Evolutionary conservation across 2,113 vertebrate genomes (phyloP).

Genomic region (Butorides virescens): DNA sequence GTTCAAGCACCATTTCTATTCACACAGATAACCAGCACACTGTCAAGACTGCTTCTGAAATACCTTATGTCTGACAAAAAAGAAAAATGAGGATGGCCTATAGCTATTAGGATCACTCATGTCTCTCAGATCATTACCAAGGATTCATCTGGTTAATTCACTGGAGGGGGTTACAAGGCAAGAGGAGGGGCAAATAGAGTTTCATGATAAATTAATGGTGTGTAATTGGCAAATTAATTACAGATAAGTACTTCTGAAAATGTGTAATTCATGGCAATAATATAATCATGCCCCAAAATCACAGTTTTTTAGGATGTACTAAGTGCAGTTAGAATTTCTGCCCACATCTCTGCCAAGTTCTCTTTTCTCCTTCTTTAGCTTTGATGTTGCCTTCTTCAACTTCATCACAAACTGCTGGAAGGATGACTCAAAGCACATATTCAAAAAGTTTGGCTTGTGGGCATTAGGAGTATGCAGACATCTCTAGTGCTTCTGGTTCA

Average conservation of each 20-base stretch:
- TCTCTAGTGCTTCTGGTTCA: not conserved
- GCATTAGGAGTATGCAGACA: not conserved
- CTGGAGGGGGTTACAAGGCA: not conserved
- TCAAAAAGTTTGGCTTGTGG: not conserved
- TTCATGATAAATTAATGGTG: not conserved
- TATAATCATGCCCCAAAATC: not conserved
- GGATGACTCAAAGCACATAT: not conserved
- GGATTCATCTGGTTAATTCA: not conserved
- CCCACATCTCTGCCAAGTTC: not conserved
- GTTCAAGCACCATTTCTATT: not conserved
- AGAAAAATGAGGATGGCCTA: not conserved
- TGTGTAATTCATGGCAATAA: not conserved
- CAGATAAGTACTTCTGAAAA: slow-evolving; percentile 2
- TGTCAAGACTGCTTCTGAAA: not conserved
- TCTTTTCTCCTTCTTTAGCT: not conserved
- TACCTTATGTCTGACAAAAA: not conserved
- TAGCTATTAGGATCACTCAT: not conserved
- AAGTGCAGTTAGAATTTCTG: not conserved
- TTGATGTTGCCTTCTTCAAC: not conserved
- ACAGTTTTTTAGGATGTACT: not conserved
- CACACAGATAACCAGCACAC: not conserved
- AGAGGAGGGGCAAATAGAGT: not conserved
- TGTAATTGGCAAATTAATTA: slow-evolving; percentile 7
- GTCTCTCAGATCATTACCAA: not conserved
- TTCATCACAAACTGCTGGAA: not conserved